phyloP scores from a whole-genome alignment of 2,888 invertebrate species.

The Malachius bipustulatus region DNA sequence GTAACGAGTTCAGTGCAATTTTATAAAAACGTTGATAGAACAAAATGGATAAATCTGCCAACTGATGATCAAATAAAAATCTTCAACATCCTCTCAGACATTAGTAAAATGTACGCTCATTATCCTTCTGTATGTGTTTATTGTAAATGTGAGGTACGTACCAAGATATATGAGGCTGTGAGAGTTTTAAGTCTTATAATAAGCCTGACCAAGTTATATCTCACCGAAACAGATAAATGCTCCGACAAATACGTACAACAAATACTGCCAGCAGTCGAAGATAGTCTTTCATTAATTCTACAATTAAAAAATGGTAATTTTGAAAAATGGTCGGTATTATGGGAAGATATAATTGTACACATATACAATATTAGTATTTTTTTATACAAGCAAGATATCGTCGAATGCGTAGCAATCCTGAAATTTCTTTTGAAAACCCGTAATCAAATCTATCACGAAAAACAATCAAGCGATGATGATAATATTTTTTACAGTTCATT shows the following conservation, averaged over 20 bases:
- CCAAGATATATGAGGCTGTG: neutral
- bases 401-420: constrained; percentile 12
- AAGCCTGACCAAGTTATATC: neutral
- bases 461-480: constrained; percentile 10
- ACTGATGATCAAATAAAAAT: neutral
- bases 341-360: constrained; percentile 15
- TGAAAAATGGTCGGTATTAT: constrained; percentile 17
- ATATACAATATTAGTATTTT: constrained; percentile 21
- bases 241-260: neutral
- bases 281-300: constrained; percentile 10
- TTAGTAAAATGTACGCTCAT: neutral
- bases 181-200: neutral
- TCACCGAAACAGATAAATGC: neutral
- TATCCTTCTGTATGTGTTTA: neutral
- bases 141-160: neutral
- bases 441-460: constrained; percentile 15
- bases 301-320: constrained; percentile 17
- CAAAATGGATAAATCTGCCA: neutral
- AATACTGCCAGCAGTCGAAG: neutral
- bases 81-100: neutral
- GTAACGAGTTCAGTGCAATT: neutral
- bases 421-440: constrained; percentile 14
- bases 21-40: constrained; percentile 1
- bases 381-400: constrained; percentile 10
- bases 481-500: constrained; percentile 13